Base-by-base conservation (phyloP, 2,888 invertebrate species). In the Pollenia angustigena region DNA sequence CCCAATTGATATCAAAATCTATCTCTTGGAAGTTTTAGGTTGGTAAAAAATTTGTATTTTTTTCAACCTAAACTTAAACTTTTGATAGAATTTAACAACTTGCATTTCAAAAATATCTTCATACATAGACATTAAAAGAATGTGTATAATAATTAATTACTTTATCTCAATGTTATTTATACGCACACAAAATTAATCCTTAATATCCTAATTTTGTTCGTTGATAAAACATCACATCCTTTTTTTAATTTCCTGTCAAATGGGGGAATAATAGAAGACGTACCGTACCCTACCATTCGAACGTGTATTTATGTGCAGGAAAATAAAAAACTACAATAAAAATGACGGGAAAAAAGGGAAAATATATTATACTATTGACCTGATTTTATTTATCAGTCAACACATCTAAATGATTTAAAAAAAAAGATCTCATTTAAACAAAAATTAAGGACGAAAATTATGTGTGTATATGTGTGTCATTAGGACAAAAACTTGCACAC, bases 321-420 rank as follows among this genome's bases (percentile, higher is more conserved):
- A 7, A 4, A 42, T 12, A 18, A 69, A 56, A 56, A 56, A 44
- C 18, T 46, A 56, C 18, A 72, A 72, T 16, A 23, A 46, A 32
- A n/a, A 46, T n/a, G 12, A 66, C n/a, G 16, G 46, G 48, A 46
- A 60, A 71, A 66, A 62, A n/a, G n/a, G 42, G 50, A 64, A 80
- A 44, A 32, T 32, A 32, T 68, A 74, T 23, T 23, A 2, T 68
- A 74, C 81, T 81, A 76, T 72, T 85, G 78, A 85, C 85, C 85
- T 78, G 81, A 54, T 81, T 85, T 81, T 52, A 76, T 40, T 74
- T 81, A 74, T 81, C 81, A 74, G 32, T 68, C 66, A 60, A 74
- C 64, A 74, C 52, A 81, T 81, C 64, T 60, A 46, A 81, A 72
- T 85, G 64, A 76, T 81, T 78, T 58, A 14, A 23, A 68, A 44